A percentile compares a stretch with the other conserved stretches of the same genome.
phyloP scores from a whole-genome alignment of 2,113 vertebrate species.

The Python bivittatus region DNA sequence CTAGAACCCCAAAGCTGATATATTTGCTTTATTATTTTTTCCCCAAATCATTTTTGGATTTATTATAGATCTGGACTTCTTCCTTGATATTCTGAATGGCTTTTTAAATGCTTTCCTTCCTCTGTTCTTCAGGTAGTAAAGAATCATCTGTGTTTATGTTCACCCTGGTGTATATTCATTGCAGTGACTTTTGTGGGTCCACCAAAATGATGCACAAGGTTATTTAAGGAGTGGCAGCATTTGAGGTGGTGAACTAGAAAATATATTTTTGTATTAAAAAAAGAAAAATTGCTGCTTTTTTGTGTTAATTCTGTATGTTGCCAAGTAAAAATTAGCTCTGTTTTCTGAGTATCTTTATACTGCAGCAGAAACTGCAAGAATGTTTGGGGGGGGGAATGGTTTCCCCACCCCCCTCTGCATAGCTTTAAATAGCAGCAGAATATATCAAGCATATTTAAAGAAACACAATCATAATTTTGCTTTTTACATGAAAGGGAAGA shows the following conservation, averaged over 20 bases:
- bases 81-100: not conserved
- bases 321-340: not conserved
- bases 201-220: not conserved
- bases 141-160: not conserved
- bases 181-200: not conserved
- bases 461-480: not conserved
- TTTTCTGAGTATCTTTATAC: not conserved
- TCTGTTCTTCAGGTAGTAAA: not conserved
- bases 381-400: not conserved
- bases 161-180: not conserved
- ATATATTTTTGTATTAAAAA: not conserved
- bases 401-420: not conserved
- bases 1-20: not conserved
- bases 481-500: not conserved
- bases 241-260: not conserved
- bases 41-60: not conserved
- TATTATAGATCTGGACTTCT: not conserved
- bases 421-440: slow-evolving; percentile 21
- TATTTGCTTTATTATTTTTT: not conserved
- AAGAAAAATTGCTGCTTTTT: not conserved
- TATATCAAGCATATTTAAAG: not conserved
- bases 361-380: slow-evolving; percentile 13
- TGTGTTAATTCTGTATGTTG: not conserved
- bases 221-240: not conserved
- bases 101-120: not conserved